Evolutionary conservation across 2,113 vertebrate genomes (phyloP).

Genomic region (Amblyornis subalaris): DNA sequence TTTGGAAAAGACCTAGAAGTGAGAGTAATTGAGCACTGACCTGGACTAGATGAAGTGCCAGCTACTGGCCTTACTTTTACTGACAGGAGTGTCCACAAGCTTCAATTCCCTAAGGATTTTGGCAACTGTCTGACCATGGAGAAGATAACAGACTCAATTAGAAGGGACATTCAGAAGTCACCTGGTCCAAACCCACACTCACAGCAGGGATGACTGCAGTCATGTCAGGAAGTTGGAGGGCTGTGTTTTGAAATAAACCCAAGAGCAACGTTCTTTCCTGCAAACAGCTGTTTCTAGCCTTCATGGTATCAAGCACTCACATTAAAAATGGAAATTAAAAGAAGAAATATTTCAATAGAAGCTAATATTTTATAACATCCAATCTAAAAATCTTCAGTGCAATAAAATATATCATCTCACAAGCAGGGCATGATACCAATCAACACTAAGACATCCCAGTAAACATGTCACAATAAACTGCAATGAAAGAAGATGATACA

Average conservation of each 20-base stretch:
- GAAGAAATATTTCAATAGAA: not conserved
- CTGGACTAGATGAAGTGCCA: not conserved
- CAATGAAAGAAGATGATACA: not conserved
- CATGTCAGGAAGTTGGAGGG: not conserved
- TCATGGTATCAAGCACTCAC: not conserved
- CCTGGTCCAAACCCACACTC: not conserved
- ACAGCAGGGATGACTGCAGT: not conserved
- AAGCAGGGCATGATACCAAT: not conserved
- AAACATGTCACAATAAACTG: not conserved
- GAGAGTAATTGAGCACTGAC: not conserved
- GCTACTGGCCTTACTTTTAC: not conserved
- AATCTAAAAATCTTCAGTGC: not conserved
- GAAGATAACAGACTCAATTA: rapidly evolving
- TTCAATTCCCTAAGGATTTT: not conserved
- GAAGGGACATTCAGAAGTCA: not conserved
- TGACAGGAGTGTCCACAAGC: not conserved
- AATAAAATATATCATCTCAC: not conserved
- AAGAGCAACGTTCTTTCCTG: not conserved
- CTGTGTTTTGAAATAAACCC: not conserved
- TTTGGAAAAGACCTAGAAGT: not conserved
- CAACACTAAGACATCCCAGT: not conserved
- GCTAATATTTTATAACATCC: not conserved
- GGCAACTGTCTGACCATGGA: not conserved
- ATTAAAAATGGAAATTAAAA: not conserved
- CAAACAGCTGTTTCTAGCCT: not conserved